A percentile compares a stretch with the other conserved stretches of the same genome.
phyloP scores from a whole-genome alignment of 2,113 vertebrate genomes.

The Rhinichthys klamathensis region DNA sequence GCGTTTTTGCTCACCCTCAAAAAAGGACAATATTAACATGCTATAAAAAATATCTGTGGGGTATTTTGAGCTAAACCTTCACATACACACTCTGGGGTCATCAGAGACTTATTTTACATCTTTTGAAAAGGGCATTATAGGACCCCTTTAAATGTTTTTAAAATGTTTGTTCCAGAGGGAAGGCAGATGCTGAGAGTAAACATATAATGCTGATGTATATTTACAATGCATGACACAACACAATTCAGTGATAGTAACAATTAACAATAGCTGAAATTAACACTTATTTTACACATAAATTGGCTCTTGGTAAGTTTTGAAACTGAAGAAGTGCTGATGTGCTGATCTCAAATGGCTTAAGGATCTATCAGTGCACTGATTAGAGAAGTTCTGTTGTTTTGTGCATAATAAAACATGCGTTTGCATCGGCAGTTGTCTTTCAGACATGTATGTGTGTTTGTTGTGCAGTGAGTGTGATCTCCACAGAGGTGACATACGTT shows the following conservation, averaged over 20 bases:
- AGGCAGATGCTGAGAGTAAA: not conserved
- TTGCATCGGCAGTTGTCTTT: not conserved
- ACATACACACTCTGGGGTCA: too few relatives aligned
- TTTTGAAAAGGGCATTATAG: too few relatives aligned
- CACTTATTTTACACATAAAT: not conserved
- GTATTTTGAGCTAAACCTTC: too few relatives aligned
- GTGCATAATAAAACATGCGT: not conserved
- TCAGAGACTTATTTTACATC: too few relatives aligned
- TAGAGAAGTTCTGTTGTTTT: not conserved
- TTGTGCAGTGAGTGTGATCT: constrained; percentile 75
- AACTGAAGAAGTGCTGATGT: not conserved
- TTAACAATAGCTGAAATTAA: not conserved
- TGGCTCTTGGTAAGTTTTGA: not conserved
- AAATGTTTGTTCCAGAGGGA: too few relatives aligned
- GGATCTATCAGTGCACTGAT: not conserved
- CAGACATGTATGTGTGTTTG: not conserved
- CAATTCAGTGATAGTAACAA: not conserved
- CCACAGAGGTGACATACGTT: constrained; percentile 78
- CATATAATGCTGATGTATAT: not conserved
- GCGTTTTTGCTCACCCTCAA: too few relatives aligned
- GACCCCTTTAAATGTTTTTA: too few relatives aligned
- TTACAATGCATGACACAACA: not conserved
- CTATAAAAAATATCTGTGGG: too few relatives aligned
- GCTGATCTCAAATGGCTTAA: not conserved
- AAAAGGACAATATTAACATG: too few relatives aligned